These are phyloP conservation scores for Rapana venosa DNA, from an alignment of 2,888 invertebrate genomes.

Conservation along the genomic window DNA sequence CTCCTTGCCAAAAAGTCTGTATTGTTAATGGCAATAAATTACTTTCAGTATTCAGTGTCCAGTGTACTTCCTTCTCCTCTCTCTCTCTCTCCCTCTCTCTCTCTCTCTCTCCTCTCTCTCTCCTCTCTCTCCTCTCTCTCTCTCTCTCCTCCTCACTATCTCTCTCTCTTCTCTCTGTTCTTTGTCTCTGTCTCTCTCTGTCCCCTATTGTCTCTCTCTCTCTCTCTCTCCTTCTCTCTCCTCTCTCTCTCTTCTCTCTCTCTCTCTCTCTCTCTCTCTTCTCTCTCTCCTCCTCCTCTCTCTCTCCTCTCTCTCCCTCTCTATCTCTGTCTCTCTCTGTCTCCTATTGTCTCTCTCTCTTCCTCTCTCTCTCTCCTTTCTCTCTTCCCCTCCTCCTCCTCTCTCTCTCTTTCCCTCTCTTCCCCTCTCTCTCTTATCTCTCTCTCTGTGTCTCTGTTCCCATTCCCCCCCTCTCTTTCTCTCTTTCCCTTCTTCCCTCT, in stretches of 20 bases:
- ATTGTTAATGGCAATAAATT: too few relatives aligned
- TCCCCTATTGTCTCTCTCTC: neutral
- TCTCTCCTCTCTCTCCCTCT: slow-evolving; percentile 15
- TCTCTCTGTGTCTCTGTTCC: too few relatives aligned
- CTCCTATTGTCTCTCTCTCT: neutral
- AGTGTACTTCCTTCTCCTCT: neutral
- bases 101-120: neutral
- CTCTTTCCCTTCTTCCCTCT: neutral
- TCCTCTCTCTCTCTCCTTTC: neutral
- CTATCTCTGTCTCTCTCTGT: neutral
- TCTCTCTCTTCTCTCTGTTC: neutral
- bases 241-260: neutral
- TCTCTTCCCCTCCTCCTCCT: too few relatives aligned
- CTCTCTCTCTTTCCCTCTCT: too few relatives aligned
- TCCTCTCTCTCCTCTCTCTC: neutral
- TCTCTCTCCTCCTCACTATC: neutral
- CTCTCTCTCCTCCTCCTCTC: neutral
- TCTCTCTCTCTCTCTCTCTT: neutral
- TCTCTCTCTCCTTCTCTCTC: neutral
- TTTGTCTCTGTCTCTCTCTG: too few relatives aligned
- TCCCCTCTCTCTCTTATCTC: too few relatives aligned
- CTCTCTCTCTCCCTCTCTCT: neutral
- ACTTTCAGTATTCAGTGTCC: too few relatives aligned
- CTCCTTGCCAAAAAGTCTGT: too few relatives aligned
- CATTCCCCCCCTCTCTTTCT: neutral